A percentile compares a stretch with the other conserved stretches of the same genome.
Conservation (phyloP, 2,113 vertebrate species). For the Pachypanchax playfairii region DNA sequence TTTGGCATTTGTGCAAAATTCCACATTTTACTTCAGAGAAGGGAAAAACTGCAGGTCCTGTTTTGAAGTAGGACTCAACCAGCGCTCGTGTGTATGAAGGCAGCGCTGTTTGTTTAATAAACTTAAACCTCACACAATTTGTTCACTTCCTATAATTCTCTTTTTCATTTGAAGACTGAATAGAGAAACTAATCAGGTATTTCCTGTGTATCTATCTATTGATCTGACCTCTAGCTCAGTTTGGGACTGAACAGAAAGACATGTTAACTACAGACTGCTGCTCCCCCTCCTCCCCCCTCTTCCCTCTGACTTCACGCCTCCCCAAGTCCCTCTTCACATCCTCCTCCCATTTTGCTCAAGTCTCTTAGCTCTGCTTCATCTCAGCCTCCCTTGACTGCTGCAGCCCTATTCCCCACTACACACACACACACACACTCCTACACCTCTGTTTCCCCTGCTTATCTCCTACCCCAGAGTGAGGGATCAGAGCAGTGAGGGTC, state of each 20-base stretch:
- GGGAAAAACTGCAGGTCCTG: constrained; percentile 47
- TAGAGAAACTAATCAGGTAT: constrained; percentile 50
- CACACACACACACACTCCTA: constrained; percentile 28
- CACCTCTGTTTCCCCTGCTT: constrained; percentile 47
- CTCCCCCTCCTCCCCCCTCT: neutral
- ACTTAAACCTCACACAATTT: constrained; percentile 15
- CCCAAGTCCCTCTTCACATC: constrained; percentile 42
- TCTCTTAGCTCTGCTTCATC: constrained; percentile 34
- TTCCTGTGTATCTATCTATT: constrained; percentile 37
- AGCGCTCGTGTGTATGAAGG: constrained; percentile 53
- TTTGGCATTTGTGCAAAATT: constrained; percentile 67
- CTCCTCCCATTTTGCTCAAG: constrained; percentile 17
- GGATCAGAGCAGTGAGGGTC: constrained; percentile 72
- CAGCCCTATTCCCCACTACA: neutral
- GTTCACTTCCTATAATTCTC: constrained; percentile 21
- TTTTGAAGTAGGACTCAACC: constrained; percentile 60
- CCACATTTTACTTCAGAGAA: constrained; percentile 58
- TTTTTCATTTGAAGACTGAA: constrained; percentile 39
- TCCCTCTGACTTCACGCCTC: constrained; percentile 27
- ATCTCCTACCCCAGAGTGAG: constrained; percentile 66
- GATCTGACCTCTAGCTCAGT: constrained; percentile 17
- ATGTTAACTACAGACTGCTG: constrained; percentile 19
- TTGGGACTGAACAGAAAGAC: constrained; percentile 25
- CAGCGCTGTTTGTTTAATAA: constrained; percentile 40
- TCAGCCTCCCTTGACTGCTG: constrained; percentile 32